Base-by-base conservation (phyloP, 2,797 vertebrate genomes). In the Nyctibius grandis region DNA sequence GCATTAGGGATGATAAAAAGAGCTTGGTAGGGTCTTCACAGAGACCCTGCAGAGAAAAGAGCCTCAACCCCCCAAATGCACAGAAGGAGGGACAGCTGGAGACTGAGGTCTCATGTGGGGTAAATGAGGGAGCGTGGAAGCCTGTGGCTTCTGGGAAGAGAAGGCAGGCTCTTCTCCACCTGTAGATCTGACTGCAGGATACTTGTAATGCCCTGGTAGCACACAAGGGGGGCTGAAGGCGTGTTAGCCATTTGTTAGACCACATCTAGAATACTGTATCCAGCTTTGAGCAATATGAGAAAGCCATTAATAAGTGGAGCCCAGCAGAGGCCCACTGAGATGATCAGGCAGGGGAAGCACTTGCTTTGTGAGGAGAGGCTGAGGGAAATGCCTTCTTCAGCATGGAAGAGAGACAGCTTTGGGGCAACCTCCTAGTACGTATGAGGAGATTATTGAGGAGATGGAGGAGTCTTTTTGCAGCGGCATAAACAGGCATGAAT, bases 1-100 rank as follows among this genome's bases (percentile, higher is more conserved):
- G 44, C 2, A 1, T 47, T 4, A 9, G 56, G 20, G n/a, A 3
- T 9, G 10, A 2, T 18, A 18, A 33, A 15, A 42, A 50, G 17
- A 44, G 12, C 19, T 54, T 34, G 29, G 12, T 22, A 23, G 8
- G 4, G 8, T 40, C 50, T 75, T 79, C 33, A 20, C 3, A 22
- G 48, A 22, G 45, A 17, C 3, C 2, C 9, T 61, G 61, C 5
- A 14, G 42, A 47, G 64, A 19, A 34, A 11, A 36, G 15, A 50
- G 6, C 11, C 17, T 65, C 18, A 15, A 6, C 9, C 19, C 14
- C 6, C 15, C 10, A 4, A 6, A 4, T 22, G 44, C 11, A 2
- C 5, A 25, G 40, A 21, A 38, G 5, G 16, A n/a, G 48, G 20
- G 31, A 13, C 29, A 36, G 34, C 50, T 34, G 67, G 40, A 48